Conservation (phyloP, 1,140 invertebrate species). For the Temnothorax nylanderi region DNA sequence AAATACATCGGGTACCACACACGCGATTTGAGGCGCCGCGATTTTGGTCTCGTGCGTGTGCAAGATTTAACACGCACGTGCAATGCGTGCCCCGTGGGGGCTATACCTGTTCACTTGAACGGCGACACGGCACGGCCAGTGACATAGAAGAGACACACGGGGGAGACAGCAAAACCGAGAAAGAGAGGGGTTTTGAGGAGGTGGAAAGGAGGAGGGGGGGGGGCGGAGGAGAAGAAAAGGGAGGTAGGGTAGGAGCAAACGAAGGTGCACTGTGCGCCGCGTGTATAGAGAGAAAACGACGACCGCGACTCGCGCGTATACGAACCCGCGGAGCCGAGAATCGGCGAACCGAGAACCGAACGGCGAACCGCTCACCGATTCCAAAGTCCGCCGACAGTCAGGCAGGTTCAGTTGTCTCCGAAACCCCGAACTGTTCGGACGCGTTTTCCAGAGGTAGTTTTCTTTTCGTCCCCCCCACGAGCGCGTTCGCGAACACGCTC, state of each 20-base stretch:
- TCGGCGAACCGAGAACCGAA: constrained; percentile 76
- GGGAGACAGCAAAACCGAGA: constrained; percentile 14
- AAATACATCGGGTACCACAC: neutral
- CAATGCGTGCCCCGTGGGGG: constrained; percentile 3
- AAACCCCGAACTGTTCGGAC: constrained; percentile 82
- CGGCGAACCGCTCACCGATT: constrained; percentile 77
- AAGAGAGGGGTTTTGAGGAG: constrained; percentile 14
- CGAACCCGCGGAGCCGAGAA: constrained; percentile 72
- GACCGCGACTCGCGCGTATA: constrained; percentile 57
- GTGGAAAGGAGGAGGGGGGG: constrained; percentile 8
- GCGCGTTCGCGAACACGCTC: constrained; percentile 1
- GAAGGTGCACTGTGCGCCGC: constrained; percentile 59
- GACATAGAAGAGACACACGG: constrained; percentile 60
- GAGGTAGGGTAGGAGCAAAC: constrained; percentile 59
- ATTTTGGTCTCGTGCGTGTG: constrained; percentile 25
- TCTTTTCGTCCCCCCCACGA: neutral
- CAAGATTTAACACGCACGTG: constrained; percentile 63
- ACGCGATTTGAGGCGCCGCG: neutral
- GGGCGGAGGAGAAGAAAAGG: constrained; percentile 48
- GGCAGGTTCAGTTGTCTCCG: constrained; percentile 83
- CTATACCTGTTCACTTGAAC: constrained; percentile 7
- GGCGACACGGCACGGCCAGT: constrained; percentile 36
- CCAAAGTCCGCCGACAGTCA: constrained; percentile 79
- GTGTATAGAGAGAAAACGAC: constrained; percentile 73
- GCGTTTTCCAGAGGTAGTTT: constrained; percentile 63